Percentiles rank a stretch among this genome's conserved stretches.
phyloP scores from a whole-genome alignment of 2,113 vertebrate genomes.

The Rhipidura dahli region DNA sequence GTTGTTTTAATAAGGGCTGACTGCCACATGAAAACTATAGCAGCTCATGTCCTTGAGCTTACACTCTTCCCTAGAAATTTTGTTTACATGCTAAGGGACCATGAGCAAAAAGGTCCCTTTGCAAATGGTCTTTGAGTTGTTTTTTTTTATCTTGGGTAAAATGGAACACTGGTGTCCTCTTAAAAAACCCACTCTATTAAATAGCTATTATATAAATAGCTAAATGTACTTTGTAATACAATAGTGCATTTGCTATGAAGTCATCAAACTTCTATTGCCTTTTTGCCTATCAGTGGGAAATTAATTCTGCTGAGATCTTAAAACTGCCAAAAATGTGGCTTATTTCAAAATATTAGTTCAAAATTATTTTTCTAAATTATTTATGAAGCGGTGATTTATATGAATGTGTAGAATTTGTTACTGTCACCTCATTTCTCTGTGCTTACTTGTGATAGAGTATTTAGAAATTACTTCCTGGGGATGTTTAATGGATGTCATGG shows the following conservation, averaged over 20 bases:
- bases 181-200: neutral
- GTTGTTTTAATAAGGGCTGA: neutral
- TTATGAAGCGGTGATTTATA: neutral
- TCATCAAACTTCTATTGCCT: neutral
- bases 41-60: neutral
- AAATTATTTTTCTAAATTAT: neutral
- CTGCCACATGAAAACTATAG: neutral
- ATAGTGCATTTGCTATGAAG: neutral
- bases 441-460: neutral
- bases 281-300: neutral
- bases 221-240: neutral
- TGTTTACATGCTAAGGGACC: neutral
- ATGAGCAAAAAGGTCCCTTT: neutral
- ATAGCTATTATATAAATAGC: neutral
- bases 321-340: neutral
- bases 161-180: neutral
- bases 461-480: neutral
- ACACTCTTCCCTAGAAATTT: neutral
- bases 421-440: neutral
- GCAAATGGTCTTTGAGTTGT: neutral
- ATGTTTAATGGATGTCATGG: neutral
- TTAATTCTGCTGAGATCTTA: neutral
- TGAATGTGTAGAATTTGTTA: neutral
- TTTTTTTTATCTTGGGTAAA: neutral
- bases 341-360: neutral